Evolutionary conservation across 1,140 invertebrate genomes (phyloP).

Genomic region (Choristoneura fumiferana): DNA sequence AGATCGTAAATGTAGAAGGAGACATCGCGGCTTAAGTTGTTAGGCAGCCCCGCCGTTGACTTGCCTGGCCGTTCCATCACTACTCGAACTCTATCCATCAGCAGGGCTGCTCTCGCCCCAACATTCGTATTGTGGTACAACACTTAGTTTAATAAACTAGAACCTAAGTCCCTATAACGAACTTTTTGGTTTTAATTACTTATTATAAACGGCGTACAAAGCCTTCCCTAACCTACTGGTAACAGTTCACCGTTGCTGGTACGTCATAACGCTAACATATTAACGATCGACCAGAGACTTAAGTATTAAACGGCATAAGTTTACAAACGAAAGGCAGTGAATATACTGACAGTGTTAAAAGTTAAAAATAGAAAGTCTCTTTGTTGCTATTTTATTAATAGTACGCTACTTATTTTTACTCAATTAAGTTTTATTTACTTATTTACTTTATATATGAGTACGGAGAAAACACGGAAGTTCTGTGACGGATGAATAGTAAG

Average conservation of each 20-base stretch:
- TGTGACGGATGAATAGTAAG: no score
- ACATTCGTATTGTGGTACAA: slow-evolving; percentile 13
- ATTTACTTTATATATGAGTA: slow-evolving; percentile 13
- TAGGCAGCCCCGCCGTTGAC: no score
- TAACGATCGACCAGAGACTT: slow-evolving; percentile 58
- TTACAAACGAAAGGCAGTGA: slow-evolving; percentile 56
- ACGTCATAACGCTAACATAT: slow-evolving; percentile 66
- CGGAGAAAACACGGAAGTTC: slow-evolving; percentile 6
- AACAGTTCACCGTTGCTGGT: slow-evolving; percentile 77
- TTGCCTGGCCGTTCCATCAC: no score
- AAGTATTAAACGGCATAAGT: slow-evolving; percentile 53
- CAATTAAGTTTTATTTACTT: slow-evolving; percentile 16
- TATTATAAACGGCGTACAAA: slow-evolving; percentile 59
- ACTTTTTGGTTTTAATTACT: slow-evolving; percentile 76
- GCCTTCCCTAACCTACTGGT: slow-evolving; percentile 66
- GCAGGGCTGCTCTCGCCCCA: background rate
- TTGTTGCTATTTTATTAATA: slow-evolving; percentile 23
- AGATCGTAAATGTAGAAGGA: slow-evolving; percentile 10
- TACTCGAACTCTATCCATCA: no score
- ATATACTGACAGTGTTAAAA: slow-evolving; percentile 53
- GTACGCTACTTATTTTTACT: background rate
- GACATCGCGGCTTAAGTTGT: slow-evolving; percentile 2
- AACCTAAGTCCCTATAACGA: slow-evolving; percentile 76
- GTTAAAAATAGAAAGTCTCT: slow-evolving; percentile 42
- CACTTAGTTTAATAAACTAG: slow-evolving; percentile 48